These are phyloP conservation scores for Clamator glandarius DNA, from an alignment of 2,797 vertebrate species.

Conservation along the genomic window DNA sequence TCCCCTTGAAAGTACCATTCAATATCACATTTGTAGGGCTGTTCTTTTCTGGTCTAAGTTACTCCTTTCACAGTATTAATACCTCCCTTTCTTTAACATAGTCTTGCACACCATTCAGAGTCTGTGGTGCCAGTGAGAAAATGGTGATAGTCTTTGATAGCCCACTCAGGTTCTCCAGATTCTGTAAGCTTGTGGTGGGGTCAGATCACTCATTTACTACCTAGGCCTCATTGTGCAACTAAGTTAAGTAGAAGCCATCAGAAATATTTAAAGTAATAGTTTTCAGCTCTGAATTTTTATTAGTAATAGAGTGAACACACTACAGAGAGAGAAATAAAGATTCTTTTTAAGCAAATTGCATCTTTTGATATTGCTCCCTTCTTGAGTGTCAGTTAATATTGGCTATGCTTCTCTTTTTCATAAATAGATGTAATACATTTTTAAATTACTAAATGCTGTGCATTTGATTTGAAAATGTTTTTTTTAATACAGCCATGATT, in stretches of 20 bases:
- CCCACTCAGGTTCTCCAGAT: background rate
- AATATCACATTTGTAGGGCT: background rate
- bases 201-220: background rate
- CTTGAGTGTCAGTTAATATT: background rate
- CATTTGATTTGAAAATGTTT: background rate
- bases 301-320: background rate
- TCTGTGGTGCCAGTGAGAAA: background rate
- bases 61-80: background rate
- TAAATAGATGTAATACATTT: background rate
- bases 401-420: background rate
- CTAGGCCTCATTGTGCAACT: background rate
- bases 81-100: background rate
- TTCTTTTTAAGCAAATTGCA: background rate
- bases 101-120: background rate
- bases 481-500: slow-evolving; percentile 89
- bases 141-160: background rate
- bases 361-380: background rate
- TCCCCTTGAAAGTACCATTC: background rate
- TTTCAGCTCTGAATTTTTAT: background rate
- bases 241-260: background rate
- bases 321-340: background rate
- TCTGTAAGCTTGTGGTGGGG: background rate
- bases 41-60: background rate
- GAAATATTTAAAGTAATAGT: background rate
- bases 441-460: background rate